Conservation (phyloP, 2,888 invertebrate species). For the Amiota minor region DNA sequence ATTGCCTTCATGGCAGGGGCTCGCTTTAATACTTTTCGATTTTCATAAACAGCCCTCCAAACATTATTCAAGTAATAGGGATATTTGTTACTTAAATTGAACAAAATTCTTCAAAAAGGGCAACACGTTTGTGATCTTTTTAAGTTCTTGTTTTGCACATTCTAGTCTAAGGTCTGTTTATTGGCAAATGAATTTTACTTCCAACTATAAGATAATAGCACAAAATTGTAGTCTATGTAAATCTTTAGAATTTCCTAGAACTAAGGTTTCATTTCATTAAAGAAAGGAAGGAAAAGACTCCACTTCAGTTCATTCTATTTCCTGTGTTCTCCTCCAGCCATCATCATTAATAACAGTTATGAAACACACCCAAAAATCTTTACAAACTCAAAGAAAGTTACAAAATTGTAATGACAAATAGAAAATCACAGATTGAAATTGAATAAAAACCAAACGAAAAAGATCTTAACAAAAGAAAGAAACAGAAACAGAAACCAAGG, state of each 20-base stretch:
- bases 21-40: no score
- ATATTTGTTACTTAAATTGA: no score
- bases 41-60: no score
- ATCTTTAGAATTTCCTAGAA: not conserved
- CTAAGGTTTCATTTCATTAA: not conserved
- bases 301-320: not conserved
- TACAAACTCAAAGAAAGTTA: constrained; percentile 53
- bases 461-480: not conserved
- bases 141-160: no score
- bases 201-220: no score
- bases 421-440: not conserved
- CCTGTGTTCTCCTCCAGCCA: not conserved
- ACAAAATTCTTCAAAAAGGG: no score
- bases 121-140: no score
- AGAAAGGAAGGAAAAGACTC: not conserved
- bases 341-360: constrained; percentile 37
- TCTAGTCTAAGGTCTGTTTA: no score
- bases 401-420: constrained; percentile 54
- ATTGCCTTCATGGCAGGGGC: no score
- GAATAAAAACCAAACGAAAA: not conserved
- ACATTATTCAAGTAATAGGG: no score
- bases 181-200: no score
- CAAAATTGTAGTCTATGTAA: no score
- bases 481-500: not conserved
- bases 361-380: constrained; percentile 52